These are phyloP conservation scores for Sialis fuliginosa DNA, from an alignment of 2,888 invertebrate species.

Conservation along the genomic window DNA sequence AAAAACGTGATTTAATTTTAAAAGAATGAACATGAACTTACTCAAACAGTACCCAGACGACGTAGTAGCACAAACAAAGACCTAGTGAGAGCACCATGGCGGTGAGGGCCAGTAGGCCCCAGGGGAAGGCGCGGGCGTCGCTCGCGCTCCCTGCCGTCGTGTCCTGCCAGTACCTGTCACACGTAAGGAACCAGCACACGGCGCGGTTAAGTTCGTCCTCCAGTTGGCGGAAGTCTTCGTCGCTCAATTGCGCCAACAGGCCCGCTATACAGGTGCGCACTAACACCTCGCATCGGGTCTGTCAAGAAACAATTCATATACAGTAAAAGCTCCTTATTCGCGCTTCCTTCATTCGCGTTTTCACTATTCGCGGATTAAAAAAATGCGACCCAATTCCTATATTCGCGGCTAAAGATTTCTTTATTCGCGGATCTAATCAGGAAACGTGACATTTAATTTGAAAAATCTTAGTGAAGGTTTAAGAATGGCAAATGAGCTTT, in stretches of 20 bases:
- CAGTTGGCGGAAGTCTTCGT: slow-evolving; percentile 70
- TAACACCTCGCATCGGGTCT: slow-evolving; percentile 35
- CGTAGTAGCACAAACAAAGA: slow-evolving; percentile 78
- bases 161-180: slow-evolving; percentile 85
- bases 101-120: slow-evolving; percentile 60
- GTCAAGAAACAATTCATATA: not conserved
- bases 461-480: too few relatives aligned
- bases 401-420: too few relatives aligned
- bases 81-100: slow-evolving; percentile 67
- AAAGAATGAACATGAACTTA: slow-evolving; percentile 31
- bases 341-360: too few relatives aligned
- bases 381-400: too few relatives aligned
- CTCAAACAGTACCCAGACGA: slow-evolving; percentile 87
- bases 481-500: too few relatives aligned
- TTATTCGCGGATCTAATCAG: too few relatives aligned
- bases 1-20: not conserved
- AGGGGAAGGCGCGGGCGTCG: slow-evolving; percentile 60
- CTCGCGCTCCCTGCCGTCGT: slow-evolving; percentile 45
- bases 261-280: slow-evolving; percentile 72
- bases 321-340: too few relatives aligned
- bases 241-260: slow-evolving; percentile 57
- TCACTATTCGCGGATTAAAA: too few relatives aligned
- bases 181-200: slow-evolving; percentile 83
- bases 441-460: too few relatives aligned
- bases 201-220: slow-evolving; percentile 81